Conservation (phyloP, 2,797 vertebrate genomes). For the Echeneis naucrates region DNA sequence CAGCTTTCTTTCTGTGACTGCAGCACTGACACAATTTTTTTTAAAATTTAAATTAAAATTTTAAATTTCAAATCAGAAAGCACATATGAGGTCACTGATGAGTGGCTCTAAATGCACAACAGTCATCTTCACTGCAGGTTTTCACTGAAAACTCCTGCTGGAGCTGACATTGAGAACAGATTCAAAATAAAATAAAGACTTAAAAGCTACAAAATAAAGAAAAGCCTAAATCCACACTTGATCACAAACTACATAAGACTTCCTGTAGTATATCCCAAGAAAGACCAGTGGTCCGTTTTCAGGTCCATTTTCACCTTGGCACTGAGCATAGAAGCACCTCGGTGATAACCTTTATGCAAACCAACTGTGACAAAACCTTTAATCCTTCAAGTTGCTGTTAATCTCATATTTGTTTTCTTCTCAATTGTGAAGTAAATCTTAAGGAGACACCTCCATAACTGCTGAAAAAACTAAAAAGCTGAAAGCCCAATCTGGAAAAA, state of each 20-base stretch:
- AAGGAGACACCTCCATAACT: slow-evolving; percentile 2
- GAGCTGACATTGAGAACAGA: slow-evolving; percentile 33
- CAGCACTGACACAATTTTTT: slow-evolving; percentile 36
- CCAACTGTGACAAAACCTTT: slow-evolving; percentile 4
- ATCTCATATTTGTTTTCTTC: slow-evolving; percentile 32
- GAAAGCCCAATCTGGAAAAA: slow-evolving; percentile 11
- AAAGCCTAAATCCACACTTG: slow-evolving; percentile 44
- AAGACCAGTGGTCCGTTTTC: slow-evolving; percentile 30
- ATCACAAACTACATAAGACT: slow-evolving; percentile 27
- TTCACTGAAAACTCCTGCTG: slow-evolving; percentile 38
- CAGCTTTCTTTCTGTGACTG: slow-evolving; percentile 24
- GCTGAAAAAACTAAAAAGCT: slow-evolving; percentile 20
- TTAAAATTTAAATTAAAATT: too few species aligned
- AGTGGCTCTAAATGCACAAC: slow-evolving; percentile 55
- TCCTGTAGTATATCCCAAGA: slow-evolving; percentile 42
- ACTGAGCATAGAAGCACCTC: slow-evolving; percentile 36
- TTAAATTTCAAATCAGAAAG: slow-evolving; percentile 55
- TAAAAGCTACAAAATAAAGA: slow-evolving; percentile 49
- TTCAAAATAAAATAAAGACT: slow-evolving; percentile 60
- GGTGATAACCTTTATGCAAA: slow-evolving; percentile 23
- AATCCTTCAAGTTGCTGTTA: slow-evolving; percentile 33
- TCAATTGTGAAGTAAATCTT: background rate
- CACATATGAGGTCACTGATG: slow-evolving; percentile 44
- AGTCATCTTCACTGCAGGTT: slow-evolving; percentile 37
- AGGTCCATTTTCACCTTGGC: slow-evolving; percentile 21